Evolutionary conservation across 2,888 invertebrate genomes (phyloP), one percentile per base, ranked within the genome.

Genomic region (Drosophila meridiana): DNA sequence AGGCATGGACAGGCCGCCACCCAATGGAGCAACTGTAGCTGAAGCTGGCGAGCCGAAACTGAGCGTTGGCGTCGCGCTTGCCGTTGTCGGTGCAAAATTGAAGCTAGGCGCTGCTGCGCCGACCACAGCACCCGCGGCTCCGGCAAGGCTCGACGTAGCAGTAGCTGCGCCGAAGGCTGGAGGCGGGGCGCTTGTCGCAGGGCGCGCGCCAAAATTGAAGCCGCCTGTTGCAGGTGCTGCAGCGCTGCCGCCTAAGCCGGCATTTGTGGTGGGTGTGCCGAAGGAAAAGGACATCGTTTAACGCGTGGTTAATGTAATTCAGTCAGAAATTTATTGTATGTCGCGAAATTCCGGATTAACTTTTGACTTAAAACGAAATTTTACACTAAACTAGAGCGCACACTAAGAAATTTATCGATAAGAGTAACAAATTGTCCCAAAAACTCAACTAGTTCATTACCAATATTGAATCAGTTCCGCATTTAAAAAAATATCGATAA

Each of bases 141-240:
- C 71, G 7, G 80, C 78, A 2, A 78, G 59, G 38, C 61, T 53
- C 3, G 74, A 52, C 9, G 72, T 69, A 3, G 67, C 57, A 8
- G 73, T 72, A 6, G 66, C 74, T 13, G 77, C 75, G 2, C 83
- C 82, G 53, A 81, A 78, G 0, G 81, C 76, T 3, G 83, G 78
- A 2, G 88, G 82, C 13, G 83, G 82, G 2, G 75, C 78, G 48
- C 69, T 76, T 6, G 82, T 64, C 38, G 82, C 58, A 0, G 82
- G 71, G 48, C 85, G 83, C 74, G 79, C 80, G 72, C 89, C 89
- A 84, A 90, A 90, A 76, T 62, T 69, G 36, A 89, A 87, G 0
- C 32, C 79, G 14, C 70, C 69, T 34, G 68, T 13, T 34, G 73
- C 76, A 0, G 84, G 78, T 0, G 78, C 66, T 4, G 73, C 67